Evolutionary conservation across 30 jellyfish, hydroid and myxozoan genomes (phyloP), one percentile per base, ranked within the genome.

Genomic region (Aurelia aurita complex sp. Pacific): DNA sequence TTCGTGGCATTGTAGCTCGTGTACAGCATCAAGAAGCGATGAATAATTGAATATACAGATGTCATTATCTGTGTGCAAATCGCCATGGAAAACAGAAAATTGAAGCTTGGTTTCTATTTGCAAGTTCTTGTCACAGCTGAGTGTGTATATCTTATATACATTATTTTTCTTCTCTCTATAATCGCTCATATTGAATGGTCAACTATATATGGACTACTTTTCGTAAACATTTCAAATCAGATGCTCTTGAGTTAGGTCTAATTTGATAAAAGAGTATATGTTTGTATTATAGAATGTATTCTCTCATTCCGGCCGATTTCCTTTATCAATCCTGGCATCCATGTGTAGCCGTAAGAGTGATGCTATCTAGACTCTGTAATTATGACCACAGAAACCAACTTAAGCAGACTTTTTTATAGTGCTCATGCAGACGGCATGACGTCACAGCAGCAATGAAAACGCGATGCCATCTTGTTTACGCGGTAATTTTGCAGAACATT

Each of bases 1-100:
- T 94, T 61, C 96, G 99, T 13, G 97, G 94, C 35, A 94, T 94
- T 12, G 94, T 94, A 70, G 86, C 94, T 38, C 99, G 99, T 67
- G 96, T 97, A 11, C 82, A 18, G 64, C 95, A 86, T 18, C 95
- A 86, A 61, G 95, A 86, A 55, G 85, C 74, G 73, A 46, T 38
- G 84, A 86, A 86, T 43, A 64, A 61, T 36, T 32, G 18, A 69
- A 32, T 34, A 35, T 61, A 53, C 79, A 46, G 77, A 74, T 73
- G 69, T 17, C 32, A 36, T 10, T 43, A 36, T 61, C 69, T 55
- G 54, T 43, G 23, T 60, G 75, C 12, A 36, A 46, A 50, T 57
- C 55, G 23, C 15, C 15, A 19, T 10, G 23, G 72, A 14, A 14
- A 36, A 74, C 18, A 53, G 55, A 35, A 35, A 60, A 71, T 32